Evolutionary conservation across 2,113 vertebrate species (phyloP), one percentile per base, ranked within the genome.

Genomic region (Anolis carolinensis): DNA sequence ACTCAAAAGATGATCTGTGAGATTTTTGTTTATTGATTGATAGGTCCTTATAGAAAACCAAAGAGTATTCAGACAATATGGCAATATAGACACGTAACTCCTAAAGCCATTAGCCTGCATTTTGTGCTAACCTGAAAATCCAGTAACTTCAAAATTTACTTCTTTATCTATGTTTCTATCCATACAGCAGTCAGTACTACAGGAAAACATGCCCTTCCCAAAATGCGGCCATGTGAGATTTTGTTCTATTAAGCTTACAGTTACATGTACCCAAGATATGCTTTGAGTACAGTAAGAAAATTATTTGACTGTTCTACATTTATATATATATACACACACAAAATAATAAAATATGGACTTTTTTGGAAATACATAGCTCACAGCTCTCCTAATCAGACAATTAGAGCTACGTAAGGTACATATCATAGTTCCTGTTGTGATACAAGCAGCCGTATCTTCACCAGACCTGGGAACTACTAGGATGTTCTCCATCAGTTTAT

Each of bases 241-340:
- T 78, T 65, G 16, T 7, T 65, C 20, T 55, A 59, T 80, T 25
- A 93, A 91, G 84, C 55, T 59, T 59, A 18, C 76, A 88, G 83
- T 79, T 73, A 65, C 78, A 93, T 89, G 91, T 92, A 95, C 91
- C 86, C 84, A 30, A 52, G 81, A 73, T 77, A 62, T 62, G 62
- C 81, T 84, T 83, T 90, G 83, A 71, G 86, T 74, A 89, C 36
- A 50, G 48, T 32, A 62, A 80, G 87, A 88, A 83, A 86, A 72
- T 21, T 62, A 70, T 86, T 85, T 81, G 81, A 85, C 55, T 93
- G 88, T 93, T 62, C 84, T 86, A n/a, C n/a, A n/a, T n/a, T n/a
- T n/a, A n/a, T n/a, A 44, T 52, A 81, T 86, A 90, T 27, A 83
- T 5, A 88, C 87, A 88, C 94, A 81, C 73, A 39, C 55, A 79